Evolutionary conservation across 2,797 vertebrate genomes (phyloP).

Genomic region (Nannoperca obscura): DNA sequence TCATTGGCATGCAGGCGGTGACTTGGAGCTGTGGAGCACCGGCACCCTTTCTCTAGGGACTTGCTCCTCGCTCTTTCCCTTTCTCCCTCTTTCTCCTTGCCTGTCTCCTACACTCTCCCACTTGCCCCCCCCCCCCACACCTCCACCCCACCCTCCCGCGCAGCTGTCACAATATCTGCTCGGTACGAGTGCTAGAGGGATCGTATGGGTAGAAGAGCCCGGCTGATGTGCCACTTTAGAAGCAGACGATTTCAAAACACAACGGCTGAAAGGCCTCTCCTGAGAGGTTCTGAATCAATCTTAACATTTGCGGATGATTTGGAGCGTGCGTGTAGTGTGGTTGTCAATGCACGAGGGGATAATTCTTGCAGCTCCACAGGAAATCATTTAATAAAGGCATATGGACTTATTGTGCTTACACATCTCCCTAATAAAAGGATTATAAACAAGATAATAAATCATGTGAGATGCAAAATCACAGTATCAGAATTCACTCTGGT

Average conservation of each 20-base stretch:
- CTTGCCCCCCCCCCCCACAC: slow-evolving; percentile 42
- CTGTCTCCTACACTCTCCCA: slow-evolving; percentile 52
- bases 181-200: slow-evolving; percentile 51
- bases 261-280: slow-evolving; percentile 66
- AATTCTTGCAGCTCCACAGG: slow-evolving; percentile 35
- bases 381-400: slow-evolving; percentile 58
- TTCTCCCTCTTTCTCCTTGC: slow-evolving; percentile 77
- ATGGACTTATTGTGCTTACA: slow-evolving; percentile 13
- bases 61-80: slow-evolving; percentile 62
- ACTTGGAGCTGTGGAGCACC: slow-evolving; percentile 78
- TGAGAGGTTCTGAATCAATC: slow-evolving; percentile 66
- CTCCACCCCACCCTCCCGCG: slow-evolving; percentile 25
- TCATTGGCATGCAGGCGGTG: slow-evolving; percentile 85
- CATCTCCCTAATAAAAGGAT: slow-evolving; percentile 13
- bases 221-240: slow-evolving; percentile 66
- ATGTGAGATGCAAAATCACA: slow-evolving; percentile 9
- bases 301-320: slow-evolving; percentile 63
- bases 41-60: slow-evolving; percentile 82
- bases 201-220: slow-evolving; percentile 50
- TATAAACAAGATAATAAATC: slow-evolving; percentile 7
- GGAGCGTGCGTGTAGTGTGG: slow-evolving; percentile 16
- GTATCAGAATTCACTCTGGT: slow-evolving; percentile 41
- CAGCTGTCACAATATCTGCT: slow-evolving; percentile 82
- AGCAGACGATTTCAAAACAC: slow-evolving; percentile 66
- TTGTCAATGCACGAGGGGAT: slow-evolving; percentile 46